Percentiles rank a stretch among this genome's conserved stretches.
Evolutionary conservation across 1,140 invertebrate genomes (phyloP).

Genomic region (Procambarus clarkii): DNA sequence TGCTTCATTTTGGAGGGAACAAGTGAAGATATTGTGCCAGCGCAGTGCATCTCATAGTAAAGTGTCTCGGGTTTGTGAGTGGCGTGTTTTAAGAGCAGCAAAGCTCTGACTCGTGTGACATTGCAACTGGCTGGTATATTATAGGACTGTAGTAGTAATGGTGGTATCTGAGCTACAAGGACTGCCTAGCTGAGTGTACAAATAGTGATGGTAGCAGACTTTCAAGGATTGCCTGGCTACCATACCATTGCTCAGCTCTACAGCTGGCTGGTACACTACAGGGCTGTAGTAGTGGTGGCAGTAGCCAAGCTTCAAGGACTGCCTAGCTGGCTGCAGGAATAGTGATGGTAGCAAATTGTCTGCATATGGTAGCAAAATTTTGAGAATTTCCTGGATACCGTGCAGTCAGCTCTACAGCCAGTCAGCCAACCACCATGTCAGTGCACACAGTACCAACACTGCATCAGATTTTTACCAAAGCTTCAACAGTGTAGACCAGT

Average conservation of each 20-base stretch:
- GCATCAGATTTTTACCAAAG: slow-evolving; percentile 45
- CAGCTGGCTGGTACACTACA: slow-evolving; percentile 27
- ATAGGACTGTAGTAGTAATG: background rate
- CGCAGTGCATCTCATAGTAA: slow-evolving; percentile 50
- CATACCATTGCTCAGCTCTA: slow-evolving; percentile 27
- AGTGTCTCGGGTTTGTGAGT: slow-evolving; percentile 54
- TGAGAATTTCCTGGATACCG: no score
- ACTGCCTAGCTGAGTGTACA: no score
- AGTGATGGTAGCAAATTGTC: no score
- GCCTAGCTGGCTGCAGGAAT: background rate
- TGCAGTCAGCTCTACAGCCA: background rate
- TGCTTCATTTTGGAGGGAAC: background rate
- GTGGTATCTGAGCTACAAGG: slow-evolving; percentile 18
- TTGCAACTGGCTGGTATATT: slow-evolving; percentile 27
- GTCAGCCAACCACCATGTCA: slow-evolving; percentile 43
- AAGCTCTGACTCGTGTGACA: slow-evolving; percentile 29
- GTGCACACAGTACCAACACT: slow-evolving; percentile 42
- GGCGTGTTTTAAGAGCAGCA: slow-evolving; percentile 19
- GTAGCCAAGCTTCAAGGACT: slow-evolving; percentile 24
- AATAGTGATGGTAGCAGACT: no score
- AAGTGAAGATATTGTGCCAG: slow-evolving; percentile 47
- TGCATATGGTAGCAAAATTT: no score
- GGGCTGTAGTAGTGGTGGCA: slow-evolving; percentile 1
- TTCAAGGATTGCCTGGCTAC: slow-evolving; percentile 2
- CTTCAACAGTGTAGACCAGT: slow-evolving; percentile 49